Conservation (phyloP, 2,113 vertebrate genomes). For the Oenanthe melanoleuca region DNA sequence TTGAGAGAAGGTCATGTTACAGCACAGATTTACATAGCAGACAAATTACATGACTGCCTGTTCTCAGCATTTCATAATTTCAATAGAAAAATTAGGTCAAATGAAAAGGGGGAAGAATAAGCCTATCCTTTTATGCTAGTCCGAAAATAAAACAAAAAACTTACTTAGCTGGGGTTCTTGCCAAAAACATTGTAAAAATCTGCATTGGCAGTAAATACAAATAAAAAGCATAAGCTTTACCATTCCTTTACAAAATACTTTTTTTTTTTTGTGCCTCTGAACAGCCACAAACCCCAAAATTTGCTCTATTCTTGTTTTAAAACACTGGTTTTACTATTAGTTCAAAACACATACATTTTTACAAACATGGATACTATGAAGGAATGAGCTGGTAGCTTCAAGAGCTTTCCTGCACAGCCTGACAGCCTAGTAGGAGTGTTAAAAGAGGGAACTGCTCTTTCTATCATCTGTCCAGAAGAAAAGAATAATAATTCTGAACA, state of each 20-base stretch:
- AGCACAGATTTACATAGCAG: constrained; percentile 58
- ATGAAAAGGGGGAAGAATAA: background rate
- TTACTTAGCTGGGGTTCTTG: background rate
- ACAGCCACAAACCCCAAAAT: background rate
- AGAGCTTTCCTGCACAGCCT: background rate
- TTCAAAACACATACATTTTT: background rate
- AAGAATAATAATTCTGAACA: constrained; percentile 25
- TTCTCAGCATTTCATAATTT: constrained; percentile 54
- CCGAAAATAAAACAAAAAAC: constrained; percentile 15
- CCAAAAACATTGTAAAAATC: background rate
- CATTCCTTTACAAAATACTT: background rate
- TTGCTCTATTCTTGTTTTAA: background rate
- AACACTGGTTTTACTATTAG: background rate
- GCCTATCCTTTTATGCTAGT: background rate
- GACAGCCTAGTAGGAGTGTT: background rate
- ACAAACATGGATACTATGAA: background rate
- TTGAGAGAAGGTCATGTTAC: constrained; percentile 57
- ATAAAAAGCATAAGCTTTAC: background rate
- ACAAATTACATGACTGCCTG: constrained; percentile 47
- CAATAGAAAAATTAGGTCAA: constrained; percentile 37
- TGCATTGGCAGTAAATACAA: background rate
- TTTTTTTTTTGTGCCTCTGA: background rate
- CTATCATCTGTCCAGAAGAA: background rate
- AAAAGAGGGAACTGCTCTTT: constrained; percentile 1
- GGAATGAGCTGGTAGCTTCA: background rate